Conservation (phyloP, 2,797 vertebrate species). For the Crocidura indochinensis region DNA sequence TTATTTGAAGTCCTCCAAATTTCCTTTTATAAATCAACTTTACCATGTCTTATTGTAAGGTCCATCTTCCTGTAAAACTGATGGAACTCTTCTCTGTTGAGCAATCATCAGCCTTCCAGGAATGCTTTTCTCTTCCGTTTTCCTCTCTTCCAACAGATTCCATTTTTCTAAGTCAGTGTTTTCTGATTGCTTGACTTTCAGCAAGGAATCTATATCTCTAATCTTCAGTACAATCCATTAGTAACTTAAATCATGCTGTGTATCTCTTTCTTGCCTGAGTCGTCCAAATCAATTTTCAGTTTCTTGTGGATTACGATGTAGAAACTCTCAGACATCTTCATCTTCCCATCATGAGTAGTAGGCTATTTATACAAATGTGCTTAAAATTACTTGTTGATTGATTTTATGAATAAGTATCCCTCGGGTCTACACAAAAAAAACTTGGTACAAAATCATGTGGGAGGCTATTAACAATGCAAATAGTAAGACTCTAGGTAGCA, state of each 20-base stretch:
- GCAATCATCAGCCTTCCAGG: background rate
- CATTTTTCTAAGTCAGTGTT: slow-evolving; percentile 12
- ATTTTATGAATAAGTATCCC: background rate
- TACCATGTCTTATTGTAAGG: background rate
- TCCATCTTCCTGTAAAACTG: background rate
- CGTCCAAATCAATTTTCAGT: slow-evolving; percentile 35
- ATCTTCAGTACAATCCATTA: background rate
- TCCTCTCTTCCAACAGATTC: slow-evolving; percentile 4
- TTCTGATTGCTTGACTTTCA: slow-evolving; percentile 18
- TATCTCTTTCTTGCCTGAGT: background rate
- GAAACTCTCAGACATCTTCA: background rate
- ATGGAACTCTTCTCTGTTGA: slow-evolving; percentile 1
- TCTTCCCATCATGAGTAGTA: background rate
- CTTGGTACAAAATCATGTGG: background rate
- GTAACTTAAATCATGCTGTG: background rate
- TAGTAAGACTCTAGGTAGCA: background rate
- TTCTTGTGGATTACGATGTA: slow-evolving; percentile 27
- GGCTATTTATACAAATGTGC: background rate
- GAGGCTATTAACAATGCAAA: background rate
- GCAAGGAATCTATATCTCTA: background rate
- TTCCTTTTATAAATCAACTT: background rate
- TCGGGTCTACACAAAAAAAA: slow-evolving; percentile 17
- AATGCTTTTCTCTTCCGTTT: background rate
- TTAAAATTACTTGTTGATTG: background rate
- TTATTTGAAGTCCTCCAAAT: background rate